These are phyloP conservation scores for Muscicapa comitata DNA, from an alignment of 2,797 vertebrate genomes.

Conservation along the genomic window DNA sequence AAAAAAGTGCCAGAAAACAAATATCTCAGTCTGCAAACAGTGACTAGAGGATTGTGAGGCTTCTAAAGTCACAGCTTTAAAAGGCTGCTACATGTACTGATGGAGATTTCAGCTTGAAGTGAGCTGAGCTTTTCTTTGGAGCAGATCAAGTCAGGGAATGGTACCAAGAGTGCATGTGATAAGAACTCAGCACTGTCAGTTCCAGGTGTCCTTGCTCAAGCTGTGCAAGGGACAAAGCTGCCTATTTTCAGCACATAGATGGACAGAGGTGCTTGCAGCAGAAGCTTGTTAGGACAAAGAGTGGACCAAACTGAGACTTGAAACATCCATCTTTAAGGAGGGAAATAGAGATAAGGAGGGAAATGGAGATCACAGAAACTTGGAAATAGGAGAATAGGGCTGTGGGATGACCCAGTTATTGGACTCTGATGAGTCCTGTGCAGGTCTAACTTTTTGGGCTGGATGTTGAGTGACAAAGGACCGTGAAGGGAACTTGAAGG, in stretches of 20 bases:
- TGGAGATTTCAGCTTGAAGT: not conserved
- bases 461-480: not conserved
- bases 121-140: not conserved
- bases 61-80: not conserved
- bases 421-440: not conserved
- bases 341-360: not conserved
- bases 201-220: not conserved
- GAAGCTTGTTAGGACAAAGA: not conserved
- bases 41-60: not conserved
- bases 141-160: not conserved
- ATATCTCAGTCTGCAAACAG: not conserved
- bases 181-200: not conserved
- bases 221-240: not conserved
- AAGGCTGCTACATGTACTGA: not conserved
- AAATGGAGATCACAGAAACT: not conserved
- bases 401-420: not conserved
- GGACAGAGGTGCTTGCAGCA: not conserved
- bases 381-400: not conserved
- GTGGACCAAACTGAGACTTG: not conserved
- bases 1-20: not conserved
- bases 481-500: not conserved
- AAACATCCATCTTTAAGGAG: not conserved
- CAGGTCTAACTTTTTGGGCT: not conserved
- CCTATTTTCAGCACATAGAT: not conserved
- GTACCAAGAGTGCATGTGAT: not conserved